Base-by-base conservation (phyloP, 1,140 invertebrate genomes). In the Monomorium pharaonis region DNA sequence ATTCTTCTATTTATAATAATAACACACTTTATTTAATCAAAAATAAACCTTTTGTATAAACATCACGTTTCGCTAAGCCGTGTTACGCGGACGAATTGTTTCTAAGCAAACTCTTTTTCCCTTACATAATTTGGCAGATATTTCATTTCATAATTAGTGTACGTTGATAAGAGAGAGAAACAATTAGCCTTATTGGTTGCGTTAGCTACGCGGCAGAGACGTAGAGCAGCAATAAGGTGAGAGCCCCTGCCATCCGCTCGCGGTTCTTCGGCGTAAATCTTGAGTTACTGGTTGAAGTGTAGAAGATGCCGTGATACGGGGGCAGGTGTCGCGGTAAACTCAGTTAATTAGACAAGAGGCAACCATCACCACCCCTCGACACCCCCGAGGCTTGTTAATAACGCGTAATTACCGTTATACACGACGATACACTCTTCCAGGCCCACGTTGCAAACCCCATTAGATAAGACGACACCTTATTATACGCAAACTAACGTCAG, bases 401-500 rank as follows among this genome's bases (percentile, higher is more conserved):
- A 95, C 94, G 94, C 94, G 93, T 95, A 95, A 95, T 95, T 95
- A 95, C 94, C 94, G 94, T 95, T 95, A 95, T 95, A 95, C 94
- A 95, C 94, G 94, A 93, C 94, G 94, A 95, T 95, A 94, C 94
- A 95, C 94, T 95, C 94, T 95, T 95, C 93, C 92, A 92, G 92
- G 92, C 91, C 90, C 90, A 87, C 91, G 90, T 87, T 91, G 89
- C 88, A 91, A 91, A 94, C 94, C 94, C 94, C 94, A 95, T 95
- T 94, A 95, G 94, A 95, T 95, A 95, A 95, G 95, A 95, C 93
- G 95, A 95, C 94, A 95, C 95, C 95, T 95, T 95, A 95, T 95
- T 95, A 95, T 95, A 94, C 92, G 92, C 91, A 92, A 94, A 93
- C 93, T 93, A 93, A 94, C 94, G 92, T 92, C 91, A 92, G 93